Evolutionary conservation across 2,113 vertebrate genomes (phyloP).

Genomic region (Alaudala cheleensis): DNA sequence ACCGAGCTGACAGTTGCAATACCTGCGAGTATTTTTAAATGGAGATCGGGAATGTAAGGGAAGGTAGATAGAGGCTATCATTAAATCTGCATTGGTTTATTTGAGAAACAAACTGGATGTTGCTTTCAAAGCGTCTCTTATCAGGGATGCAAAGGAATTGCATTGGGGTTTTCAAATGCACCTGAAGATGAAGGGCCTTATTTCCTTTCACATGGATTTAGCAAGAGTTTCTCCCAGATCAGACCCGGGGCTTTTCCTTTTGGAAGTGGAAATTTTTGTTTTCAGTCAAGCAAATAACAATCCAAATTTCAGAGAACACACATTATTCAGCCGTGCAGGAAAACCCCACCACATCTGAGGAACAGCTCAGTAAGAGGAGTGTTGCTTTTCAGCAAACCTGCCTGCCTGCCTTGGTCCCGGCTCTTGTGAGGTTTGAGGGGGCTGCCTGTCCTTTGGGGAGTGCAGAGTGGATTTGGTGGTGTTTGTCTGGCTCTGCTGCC

Average conservation of each 20-base stretch:
- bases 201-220: background rate
- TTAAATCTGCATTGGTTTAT: background rate
- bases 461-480: background rate
- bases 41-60: background rate
- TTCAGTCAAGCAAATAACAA: background rate
- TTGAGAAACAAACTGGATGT: background rate
- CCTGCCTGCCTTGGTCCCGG: accelerated
- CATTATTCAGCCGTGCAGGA: background rate
- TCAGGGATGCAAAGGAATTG: background rate
- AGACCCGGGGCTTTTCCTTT: background rate
- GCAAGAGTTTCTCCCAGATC: background rate
- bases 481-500: background rate
- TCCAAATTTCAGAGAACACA: background rate
- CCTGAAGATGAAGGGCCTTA: background rate
- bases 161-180: background rate
- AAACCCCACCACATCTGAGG: background rate
- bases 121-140: background rate
- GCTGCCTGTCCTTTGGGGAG: background rate
- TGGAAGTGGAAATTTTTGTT: background rate
- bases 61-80: background rate
- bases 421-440: background rate
- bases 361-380: background rate
- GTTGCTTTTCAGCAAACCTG: background rate
- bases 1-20: background rate
- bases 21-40: background rate